Conservation (phyloP, 2,888 invertebrate species). For the Polyploca ridens region DNA sequence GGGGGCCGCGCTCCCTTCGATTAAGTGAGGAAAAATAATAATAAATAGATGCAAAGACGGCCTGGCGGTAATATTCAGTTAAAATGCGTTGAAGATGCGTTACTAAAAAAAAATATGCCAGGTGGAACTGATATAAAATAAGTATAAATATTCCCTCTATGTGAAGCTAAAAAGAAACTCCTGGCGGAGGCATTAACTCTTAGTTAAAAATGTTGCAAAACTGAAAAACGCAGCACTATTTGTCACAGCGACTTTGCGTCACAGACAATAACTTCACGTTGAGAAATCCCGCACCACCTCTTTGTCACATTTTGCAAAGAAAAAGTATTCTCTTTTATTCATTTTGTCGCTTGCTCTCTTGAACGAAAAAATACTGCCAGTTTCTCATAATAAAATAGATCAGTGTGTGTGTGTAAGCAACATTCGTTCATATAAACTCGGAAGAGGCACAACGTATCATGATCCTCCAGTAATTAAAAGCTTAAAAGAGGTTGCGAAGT, state of each 20-base stretch:
- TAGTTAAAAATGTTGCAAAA: conserved; percentile 71
- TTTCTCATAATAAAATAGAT: conserved; percentile 23
- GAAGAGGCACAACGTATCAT: not conserved
- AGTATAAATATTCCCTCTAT: not conserved
- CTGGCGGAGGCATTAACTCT: conserved; percentile 55
- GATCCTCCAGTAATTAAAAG: not conserved
- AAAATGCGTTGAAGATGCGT: not conserved
- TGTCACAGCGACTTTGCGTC: conserved; percentile 73
- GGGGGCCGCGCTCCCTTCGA: no score
- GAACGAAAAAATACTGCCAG: conserved; percentile 18
- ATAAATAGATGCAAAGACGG: no score
- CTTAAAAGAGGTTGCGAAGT: not conserved
- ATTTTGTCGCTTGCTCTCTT: conserved; percentile 59
- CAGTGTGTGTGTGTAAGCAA: not conserved
- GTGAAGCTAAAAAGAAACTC: conserved; percentile 30
- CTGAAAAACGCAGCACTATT: conserved; percentile 70
- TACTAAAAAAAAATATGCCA: not conserved
- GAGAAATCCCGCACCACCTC: conserved; percentile 74
- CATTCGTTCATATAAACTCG: not conserved
- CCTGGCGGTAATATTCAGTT: no score
- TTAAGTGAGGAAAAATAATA: no score
- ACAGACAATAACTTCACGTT: conserved; percentile 75
- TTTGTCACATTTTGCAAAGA: conserved; percentile 76
- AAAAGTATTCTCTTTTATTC: conserved; percentile 69
- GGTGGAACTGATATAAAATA: not conserved